Base-by-base conservation (phyloP, 2,888 invertebrate genomes). In the Antitype chi region DNA sequence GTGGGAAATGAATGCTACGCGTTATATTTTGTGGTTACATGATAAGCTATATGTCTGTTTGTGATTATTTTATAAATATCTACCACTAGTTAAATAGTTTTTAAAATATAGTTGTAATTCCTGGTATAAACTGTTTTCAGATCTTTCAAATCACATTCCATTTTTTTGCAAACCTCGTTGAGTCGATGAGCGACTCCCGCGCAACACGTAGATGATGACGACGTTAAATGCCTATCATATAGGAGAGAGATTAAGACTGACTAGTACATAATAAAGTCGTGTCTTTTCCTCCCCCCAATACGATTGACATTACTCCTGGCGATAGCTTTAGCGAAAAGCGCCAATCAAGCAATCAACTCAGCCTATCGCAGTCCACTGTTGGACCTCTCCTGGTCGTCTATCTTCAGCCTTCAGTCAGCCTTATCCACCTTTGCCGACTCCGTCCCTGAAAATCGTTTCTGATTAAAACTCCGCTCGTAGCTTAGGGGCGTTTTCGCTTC, bases 31-130 rank as follows among this genome's bases (percentile, higher is more conserved):
- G 83, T 70, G 84, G 82, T 82, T 83, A 68, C 32, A 23, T 59
- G 84, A 82, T 82, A 82, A 82, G 80, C 57, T 60, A 49, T 15
- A 62, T 66, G 84, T 72, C 75, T 70, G 82, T 75, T 67, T 62
- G 43, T 63, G 57, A 82, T 79, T 83, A 79, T 66, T 28, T 59
- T 43, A 69, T 32, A 74, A 38, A 62, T 74, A 52, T 28, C 13
- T 17, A 49, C 3, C 38, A 60, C 17, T 9, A 71, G 47, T 47
- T 4, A 17, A 6, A 0, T 38, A 9, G 32, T 49, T 62, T 70
- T 70, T 13, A 25, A 69, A 69, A 3, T 20, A 25, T 47, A 25
- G 15, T 25, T 64, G 43, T 38, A 20, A 11, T 59, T 57, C 67
- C 53, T 53, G 28, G 53, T 60, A 17, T 3, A 1, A 28, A 47